These are phyloP conservation scores for Vultur gryphus DNA, from an alignment of 2,797 vertebrate genomes.

Conservation along the genomic window DNA sequence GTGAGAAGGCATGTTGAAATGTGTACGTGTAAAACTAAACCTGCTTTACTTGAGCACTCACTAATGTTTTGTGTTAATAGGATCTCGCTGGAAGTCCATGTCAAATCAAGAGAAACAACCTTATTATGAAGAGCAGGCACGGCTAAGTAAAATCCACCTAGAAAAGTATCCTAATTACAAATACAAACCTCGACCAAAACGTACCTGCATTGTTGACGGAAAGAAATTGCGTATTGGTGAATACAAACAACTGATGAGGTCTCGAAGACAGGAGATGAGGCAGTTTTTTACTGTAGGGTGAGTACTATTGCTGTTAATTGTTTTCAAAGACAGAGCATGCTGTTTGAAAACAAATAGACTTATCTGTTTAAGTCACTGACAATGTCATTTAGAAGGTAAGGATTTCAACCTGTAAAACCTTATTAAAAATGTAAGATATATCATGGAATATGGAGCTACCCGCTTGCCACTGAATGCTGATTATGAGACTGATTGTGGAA, in stretches of 20 bases:
- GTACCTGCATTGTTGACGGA: conserved; percentile 98
- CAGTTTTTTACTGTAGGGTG: conserved; percentile 99
- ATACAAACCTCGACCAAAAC: conserved; percentile 98
- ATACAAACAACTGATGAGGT: conserved; percentile 99
- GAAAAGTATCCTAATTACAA: conserved; percentile 99
- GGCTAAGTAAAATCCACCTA: conserved; percentile 97
- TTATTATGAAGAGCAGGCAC: conserved; percentile 97
- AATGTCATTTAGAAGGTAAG: background rate
- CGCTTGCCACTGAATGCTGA: background rate
- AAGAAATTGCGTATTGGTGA: conserved; percentile 98
- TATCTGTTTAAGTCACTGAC: conserved; percentile 1
- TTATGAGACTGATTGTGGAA: background rate
- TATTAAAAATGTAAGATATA: background rate
- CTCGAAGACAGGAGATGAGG: conserved; percentile 97
- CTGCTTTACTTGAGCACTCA: background rate
- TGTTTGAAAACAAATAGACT: background rate
- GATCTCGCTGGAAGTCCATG: conserved; percentile 98
- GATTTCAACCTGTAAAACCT: background rate
- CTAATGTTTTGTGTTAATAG: conserved; percentile 67
- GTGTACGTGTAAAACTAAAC: background rate
- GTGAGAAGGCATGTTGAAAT: background rate
- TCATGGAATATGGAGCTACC: background rate
- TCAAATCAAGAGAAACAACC: conserved; percentile 99
- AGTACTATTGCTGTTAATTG: conserved; percentile 46
- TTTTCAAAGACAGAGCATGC: background rate